A percentile compares a stretch with the other conserved stretches of the same genome.
Evolutionary conservation across 2,888 invertebrate genomes (phyloP).

Genomic region (Cantharis lateralis): DNA sequence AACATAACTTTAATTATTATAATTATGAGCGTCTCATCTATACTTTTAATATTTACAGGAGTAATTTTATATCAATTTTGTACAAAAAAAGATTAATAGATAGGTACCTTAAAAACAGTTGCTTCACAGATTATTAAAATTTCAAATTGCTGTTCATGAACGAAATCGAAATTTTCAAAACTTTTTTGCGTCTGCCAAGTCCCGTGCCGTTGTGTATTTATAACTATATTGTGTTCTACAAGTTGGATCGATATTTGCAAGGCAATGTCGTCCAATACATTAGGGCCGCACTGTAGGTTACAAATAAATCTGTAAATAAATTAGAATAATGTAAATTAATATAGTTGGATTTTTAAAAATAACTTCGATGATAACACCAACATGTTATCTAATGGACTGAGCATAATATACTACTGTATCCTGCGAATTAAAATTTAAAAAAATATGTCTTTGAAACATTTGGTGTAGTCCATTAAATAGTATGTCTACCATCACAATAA

Average conservation of each 20-base stretch:
- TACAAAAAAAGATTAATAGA: slow-evolving; percentile 14
- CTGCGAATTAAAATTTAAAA: neutral
- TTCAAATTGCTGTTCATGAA: slow-evolving; percentile 12
- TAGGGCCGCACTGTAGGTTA: slow-evolving; percentile 11
- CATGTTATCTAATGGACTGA: neutral
- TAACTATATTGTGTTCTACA: neutral
- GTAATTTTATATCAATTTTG: slow-evolving; percentile 19
- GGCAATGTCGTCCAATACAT: slow-evolving; percentile 8
- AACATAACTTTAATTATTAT: slow-evolving; percentile 11
- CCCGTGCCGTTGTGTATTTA: slow-evolving; percentile 3
- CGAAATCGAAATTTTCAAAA: neutral
- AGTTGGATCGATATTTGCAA: slow-evolving; percentile 3
- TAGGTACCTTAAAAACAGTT: slow-evolving; percentile 15
- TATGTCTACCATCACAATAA: neutral
- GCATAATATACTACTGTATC: neutral
- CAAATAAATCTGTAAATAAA: slow-evolving; percentile 5
- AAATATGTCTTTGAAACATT: neutral
- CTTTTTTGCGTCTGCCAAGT: neutral
- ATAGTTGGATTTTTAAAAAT: neutral
- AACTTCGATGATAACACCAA: neutral
- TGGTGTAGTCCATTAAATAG: neutral
- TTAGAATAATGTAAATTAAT: neutral
- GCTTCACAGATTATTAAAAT: slow-evolving; percentile 14
- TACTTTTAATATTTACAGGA: slow-evolving; percentile 15
- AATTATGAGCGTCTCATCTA: slow-evolving; percentile 13